A percentile compares a stretch with the other conserved stretches of the same genome.
Conservation (phyloP, 1,140 invertebrate species). For the Scaptodrosophila lebanonensis region DNA sequence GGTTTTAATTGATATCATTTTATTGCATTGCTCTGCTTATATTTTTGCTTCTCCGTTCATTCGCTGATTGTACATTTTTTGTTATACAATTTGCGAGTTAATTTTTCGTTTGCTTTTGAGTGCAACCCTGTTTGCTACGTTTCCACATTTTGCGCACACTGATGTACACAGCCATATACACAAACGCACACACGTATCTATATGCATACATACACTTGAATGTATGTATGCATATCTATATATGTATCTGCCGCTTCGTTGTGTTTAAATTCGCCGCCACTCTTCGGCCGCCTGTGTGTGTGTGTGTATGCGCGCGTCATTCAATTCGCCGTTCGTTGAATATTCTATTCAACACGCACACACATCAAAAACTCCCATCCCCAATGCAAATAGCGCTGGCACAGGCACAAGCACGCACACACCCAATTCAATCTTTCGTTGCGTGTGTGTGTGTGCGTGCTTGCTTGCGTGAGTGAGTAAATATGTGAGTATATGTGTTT, state of each 20-base stretch:
- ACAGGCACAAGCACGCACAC: constrained; percentile 27
- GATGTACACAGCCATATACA: too few relatives aligned
- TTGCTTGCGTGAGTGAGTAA: constrained; percentile 52
- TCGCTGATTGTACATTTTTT: too few relatives aligned
- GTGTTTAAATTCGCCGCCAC: constrained; percentile 37
- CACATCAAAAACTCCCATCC: constrained; percentile 23
- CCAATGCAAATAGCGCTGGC: constrained; percentile 9
- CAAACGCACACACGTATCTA: too few relatives aligned
- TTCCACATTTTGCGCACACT: too few relatives aligned
- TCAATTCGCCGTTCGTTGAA: constrained; percentile 43
- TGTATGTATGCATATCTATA: constrained; percentile 31
- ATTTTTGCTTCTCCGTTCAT: too few relatives aligned
- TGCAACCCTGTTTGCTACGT: too few relatives aligned
- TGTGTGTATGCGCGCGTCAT: constrained; percentile 32
- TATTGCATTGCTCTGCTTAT: too few relatives aligned
- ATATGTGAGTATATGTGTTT: constrained; percentile 70
- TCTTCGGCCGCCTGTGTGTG: constrained; percentile 38
- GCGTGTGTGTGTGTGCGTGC: constrained; percentile 20
- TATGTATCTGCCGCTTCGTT: constrained; percentile 38
- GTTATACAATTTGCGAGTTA: too few relatives aligned
- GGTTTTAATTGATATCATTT: too few relatives aligned
- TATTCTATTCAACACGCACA: constrained; percentile 37
- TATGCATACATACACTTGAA: constrained; percentile 24
- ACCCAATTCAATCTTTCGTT: constrained; percentile 32
- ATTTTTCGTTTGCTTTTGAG: too few relatives aligned